Evolutionary conservation across 1,140 invertebrate species (phyloP), one percentile per base, ranked within the genome.

Genomic region (Ips typographus): DNA sequence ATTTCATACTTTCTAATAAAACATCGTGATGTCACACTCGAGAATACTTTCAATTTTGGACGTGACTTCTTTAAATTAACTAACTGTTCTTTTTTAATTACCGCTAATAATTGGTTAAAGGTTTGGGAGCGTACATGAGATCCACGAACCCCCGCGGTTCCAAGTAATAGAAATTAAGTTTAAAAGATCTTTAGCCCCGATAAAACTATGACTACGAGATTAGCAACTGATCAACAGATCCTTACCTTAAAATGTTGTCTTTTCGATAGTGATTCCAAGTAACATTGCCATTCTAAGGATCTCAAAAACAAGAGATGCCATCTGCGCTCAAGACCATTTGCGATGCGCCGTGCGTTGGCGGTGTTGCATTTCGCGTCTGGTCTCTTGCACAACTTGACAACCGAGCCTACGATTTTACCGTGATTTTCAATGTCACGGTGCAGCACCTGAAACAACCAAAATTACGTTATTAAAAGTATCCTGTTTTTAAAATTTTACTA

Each of bases 291-390:
- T 85, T 96, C 94, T 75, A 95, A 85, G 37, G 92, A 90, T 71
- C 91, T 85, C 74, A 96, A 82, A 84, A 93, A 95, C 65, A 95
- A 84, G 69, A 91, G 85, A 80, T 96, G 93, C 91, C 93, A 95
- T 75, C 92, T 89, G 53, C 90, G 84, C 81, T 95, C 91, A 53
- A 95, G 82, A 40, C 87, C 89, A 62, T 77, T 80, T 58, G 80
- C 81, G 49, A 82, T 79, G 70, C 82, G 76, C 44, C 84, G 70
- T 58, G 82, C 78, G 74, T 81, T 77, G 73, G 70, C 66, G 4
- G 69, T 75, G 70, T 76, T 77, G 65, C 75, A 74, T 65, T 75
- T 76, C n/a, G 73, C 76, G 64, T 78, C 76, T 3, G 73, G 70
- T 43, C 73, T 73, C 41, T 77, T 77, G 80, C 88, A 90, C 72